Conservation (phyloP, 2,888 invertebrate species). For the Aspidiotus rigidus region DNA sequence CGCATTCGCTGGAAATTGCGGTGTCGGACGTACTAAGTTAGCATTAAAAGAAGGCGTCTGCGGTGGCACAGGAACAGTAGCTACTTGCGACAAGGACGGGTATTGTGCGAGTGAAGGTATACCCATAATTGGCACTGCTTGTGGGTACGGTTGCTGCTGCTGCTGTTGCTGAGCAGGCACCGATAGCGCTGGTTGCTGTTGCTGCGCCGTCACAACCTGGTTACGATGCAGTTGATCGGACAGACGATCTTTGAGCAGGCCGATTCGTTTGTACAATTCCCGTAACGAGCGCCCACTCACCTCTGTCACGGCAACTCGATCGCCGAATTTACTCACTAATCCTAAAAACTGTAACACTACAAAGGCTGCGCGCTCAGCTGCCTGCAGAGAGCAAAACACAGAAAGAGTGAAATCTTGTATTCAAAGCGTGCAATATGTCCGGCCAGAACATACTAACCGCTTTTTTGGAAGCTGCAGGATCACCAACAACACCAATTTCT, state of each 20-base stretch:
- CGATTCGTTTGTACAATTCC: slow-evolving; percentile 23
- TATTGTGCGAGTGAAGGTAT: background rate
- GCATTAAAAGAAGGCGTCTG: background rate
- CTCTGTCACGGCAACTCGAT: slow-evolving; percentile 9
- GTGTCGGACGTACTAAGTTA: background rate
- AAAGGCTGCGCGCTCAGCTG: slow-evolving; percentile 24
- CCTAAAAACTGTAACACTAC: slow-evolving; percentile 22
- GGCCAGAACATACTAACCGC: background rate
- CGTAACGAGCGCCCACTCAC: slow-evolving; percentile 11
- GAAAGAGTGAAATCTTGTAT: background rate
- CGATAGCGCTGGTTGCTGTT: background rate
- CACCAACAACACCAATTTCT: slow-evolving; percentile 17
- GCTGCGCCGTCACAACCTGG: background rate
- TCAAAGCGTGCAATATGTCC: background rate
- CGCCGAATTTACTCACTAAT: slow-evolving; percentile 22
- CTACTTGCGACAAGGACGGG: background rate
- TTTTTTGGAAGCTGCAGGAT: slow-evolving; percentile 22
- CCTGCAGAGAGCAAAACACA: slow-evolving; percentile 16
- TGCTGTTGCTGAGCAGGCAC: background rate
- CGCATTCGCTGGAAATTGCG: slow-evolving; percentile 3
- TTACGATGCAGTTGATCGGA: slow-evolving; percentile 13
- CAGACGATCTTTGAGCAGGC: slow-evolving; percentile 16
- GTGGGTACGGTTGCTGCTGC: slow-evolving; percentile 1
- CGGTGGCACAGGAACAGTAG: background rate
- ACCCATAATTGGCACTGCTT: background rate